Conservation (phyloP, 2,888 invertebrate genomes). For the Junonia oenone region DNA sequence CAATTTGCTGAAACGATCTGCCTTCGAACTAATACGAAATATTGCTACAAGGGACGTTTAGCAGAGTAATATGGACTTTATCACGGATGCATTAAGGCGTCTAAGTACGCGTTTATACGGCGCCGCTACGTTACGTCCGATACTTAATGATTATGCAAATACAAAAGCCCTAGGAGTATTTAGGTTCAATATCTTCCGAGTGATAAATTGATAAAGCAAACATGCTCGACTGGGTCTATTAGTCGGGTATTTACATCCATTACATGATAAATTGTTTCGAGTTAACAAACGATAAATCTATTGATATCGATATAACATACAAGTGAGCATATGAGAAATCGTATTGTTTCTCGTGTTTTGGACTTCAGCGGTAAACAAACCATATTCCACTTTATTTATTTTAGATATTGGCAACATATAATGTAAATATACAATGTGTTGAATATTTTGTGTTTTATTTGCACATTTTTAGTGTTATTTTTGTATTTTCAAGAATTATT, state of each 20-base stretch:
- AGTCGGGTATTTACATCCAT: conserved; percentile 30
- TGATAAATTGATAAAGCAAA: conserved; percentile 43
- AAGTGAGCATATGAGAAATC: not conserved
- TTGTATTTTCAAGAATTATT: not conserved
- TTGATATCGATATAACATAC: not conserved
- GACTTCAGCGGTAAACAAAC: not conserved
- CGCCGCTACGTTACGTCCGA: conserved; percentile 30
- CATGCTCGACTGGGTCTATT: conserved; percentile 33
- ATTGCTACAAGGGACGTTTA: conserved; percentile 39
- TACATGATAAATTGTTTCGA: conserved; percentile 25
- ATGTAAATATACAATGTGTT: no score
- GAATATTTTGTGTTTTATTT: no score
- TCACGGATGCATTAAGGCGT: conserved; percentile 29
- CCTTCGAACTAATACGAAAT: conserved; percentile 60
- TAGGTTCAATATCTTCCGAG: conserved; percentile 44
- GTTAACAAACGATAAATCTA: conserved; percentile 13
- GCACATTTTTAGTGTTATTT: no score
- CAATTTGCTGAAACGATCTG: conserved; percentile 63
- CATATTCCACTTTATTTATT: not conserved
- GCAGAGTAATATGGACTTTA: conserved; percentile 40
- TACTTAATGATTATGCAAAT: conserved; percentile 59
- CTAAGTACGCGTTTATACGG: conserved; percentile 22
- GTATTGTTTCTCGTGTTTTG: no score
- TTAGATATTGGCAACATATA: not conserved
- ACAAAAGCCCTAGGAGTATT: conserved; percentile 45